Base-by-base conservation (phyloP, 2,113 vertebrate genomes). In the Catharus minimus region DNA sequence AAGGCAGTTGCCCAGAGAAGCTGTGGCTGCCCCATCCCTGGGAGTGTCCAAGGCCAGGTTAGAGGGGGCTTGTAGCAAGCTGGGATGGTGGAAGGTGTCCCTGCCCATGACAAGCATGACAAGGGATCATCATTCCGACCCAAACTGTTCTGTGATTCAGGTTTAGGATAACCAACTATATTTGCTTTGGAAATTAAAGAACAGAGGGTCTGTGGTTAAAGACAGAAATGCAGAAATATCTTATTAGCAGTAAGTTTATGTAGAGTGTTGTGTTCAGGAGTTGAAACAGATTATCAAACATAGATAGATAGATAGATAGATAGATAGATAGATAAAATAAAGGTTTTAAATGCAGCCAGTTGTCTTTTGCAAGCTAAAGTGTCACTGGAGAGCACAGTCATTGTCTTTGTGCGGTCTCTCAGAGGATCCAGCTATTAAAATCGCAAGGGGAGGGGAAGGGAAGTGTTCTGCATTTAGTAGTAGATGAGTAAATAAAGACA, bases 161-260 rank as follows among this genome's bases (percentile, higher is more conserved):
- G 43, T 80, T 79, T 93, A 88, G 86, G 65, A 73, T 84, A 50
- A 50, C 30, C 30, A 53, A 2, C 32, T 56, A 2, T 65, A 21
- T 86, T 83, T 95, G 60, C 33, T 90, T 91, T 94, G 84, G 69
- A 83, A 58, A 41, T 43, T 57, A 85, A 95, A 90, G 71, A 77
- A 30, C 41, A 62, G 65, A 44, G 57, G 9, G 14, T 89, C 57
- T 95, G 47, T 82, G 76, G 7, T 73, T 86, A 92, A 79, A 79
- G 76, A 80, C 22, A 75, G 62, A 72, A 86, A 58, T 61, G 32
- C 65, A 55, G 14, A 39, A 39, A 39, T 39, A 12, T 50, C 9
- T 1, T 57, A 21, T 28, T 73, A 60, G 39, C 0, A 12, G 82
- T 93, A 93, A 96, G 68, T 94, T 77, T n/a, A 24, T 47, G 11